A percentile compares a stretch with the other conserved stretches of the same genome.
Conservation (phyloP, 2,113 vertebrate genomes). For the Bambusicola thoracicus region DNA sequence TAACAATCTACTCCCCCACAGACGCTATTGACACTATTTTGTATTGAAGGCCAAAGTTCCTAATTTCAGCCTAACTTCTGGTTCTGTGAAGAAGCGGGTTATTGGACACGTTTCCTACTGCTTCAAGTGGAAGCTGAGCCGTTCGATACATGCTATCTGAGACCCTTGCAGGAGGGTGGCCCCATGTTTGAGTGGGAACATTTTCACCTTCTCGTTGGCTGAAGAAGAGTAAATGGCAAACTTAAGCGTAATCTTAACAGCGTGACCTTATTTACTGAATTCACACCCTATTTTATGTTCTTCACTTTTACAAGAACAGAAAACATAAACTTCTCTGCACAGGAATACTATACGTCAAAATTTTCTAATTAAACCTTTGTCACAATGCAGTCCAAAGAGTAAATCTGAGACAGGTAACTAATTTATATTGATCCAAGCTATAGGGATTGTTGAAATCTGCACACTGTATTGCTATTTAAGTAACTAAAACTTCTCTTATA, state of each 20-base stretch:
- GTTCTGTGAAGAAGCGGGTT: constrained; percentile 69
- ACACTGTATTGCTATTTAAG: constrained; percentile 54
- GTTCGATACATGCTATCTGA: not conserved
- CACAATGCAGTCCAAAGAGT: constrained; percentile 79
- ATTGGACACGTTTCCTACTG: constrained; percentile 45
- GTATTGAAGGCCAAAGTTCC: constrained; percentile 82
- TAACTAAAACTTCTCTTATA: constrained; percentile 60
- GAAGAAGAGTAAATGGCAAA: constrained; percentile 73
- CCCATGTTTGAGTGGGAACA: not conserved
- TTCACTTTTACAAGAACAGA: constrained; percentile 58
- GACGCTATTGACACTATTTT: constrained; percentile 72
- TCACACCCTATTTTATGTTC: constrained; percentile 62
- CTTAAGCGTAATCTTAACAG: constrained; percentile 70
- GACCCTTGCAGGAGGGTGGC: constrained; percentile 57
- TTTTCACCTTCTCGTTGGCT: constrained; percentile 38
- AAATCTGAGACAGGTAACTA: constrained; percentile 69
- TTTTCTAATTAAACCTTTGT: constrained; percentile 73
- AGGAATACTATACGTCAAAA: constrained; percentile 61
- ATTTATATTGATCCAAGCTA: constrained; percentile 60
- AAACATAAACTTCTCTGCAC: constrained; percentile 56
- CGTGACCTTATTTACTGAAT: constrained; percentile 73
- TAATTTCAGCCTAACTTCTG: constrained; percentile 73
- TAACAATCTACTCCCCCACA: constrained; percentile 71
- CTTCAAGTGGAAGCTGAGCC: constrained; percentile 5
- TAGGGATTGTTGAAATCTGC: constrained; percentile 50